These are phyloP conservation scores for Nemotelus pantherinus DNA, from an alignment of 2,888 invertebrate genomes.

Conservation along the genomic window DNA sequence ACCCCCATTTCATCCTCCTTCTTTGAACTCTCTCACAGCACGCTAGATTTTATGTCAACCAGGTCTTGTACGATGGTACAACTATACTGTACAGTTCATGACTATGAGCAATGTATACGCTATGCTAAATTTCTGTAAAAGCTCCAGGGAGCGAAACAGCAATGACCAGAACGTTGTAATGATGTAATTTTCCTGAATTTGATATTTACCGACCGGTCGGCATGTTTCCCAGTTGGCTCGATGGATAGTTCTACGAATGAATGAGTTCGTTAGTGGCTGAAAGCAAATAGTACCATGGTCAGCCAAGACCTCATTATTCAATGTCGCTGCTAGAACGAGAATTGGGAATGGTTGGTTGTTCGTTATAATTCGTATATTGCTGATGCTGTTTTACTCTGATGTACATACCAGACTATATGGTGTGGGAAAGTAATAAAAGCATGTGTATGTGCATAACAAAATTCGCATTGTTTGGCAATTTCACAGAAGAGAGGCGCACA, in stretches of 20 bases:
- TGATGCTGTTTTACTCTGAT: no score
- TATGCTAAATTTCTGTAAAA: neutral
- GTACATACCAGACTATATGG: no score
- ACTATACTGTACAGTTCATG: neutral
- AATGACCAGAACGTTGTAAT: constrained; percentile 33
- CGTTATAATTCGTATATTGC: no score
- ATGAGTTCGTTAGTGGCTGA: constrained; percentile 36
- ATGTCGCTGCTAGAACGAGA: neutral
- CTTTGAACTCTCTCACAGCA: no score
- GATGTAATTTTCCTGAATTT: constrained; percentile 41
- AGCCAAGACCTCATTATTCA: constrained; percentile 39
- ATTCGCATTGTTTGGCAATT: no score
- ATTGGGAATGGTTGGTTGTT: no score
- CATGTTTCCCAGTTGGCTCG: neutral
- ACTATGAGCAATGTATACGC: neutral
- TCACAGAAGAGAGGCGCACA: no score
- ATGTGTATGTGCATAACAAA: no score
- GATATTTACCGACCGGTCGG: constrained; percentile 32
- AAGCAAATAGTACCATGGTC: constrained; percentile 28
- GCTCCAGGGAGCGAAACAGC: neutral
- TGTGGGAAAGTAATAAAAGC: no score
- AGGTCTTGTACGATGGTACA: neutral
- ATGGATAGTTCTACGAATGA: constrained; percentile 21
- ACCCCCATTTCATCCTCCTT: neutral
- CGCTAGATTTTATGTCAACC: no score